Conservation (phyloP, 2,797 vertebrate species). For the Peromyscus nudipes region DNA sequence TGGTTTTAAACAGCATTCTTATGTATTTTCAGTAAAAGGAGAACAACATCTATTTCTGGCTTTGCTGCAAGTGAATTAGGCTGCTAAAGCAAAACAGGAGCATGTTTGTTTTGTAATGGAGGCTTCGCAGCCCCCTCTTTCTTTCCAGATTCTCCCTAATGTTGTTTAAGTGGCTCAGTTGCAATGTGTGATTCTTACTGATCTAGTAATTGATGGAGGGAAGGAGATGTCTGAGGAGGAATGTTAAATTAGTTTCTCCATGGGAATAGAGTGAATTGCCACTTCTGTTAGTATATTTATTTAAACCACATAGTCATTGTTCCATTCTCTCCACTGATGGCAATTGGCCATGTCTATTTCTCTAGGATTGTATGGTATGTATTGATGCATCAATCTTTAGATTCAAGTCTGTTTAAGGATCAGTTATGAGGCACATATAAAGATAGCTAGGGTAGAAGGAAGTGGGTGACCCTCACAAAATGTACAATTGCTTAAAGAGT, state of each 20-base stretch:
- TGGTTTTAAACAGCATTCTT: background rate
- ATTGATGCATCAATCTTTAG: conserved; percentile 10
- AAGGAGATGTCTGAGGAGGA: conserved; percentile 74
- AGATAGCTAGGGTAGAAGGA: background rate
- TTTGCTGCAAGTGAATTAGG: background rate
- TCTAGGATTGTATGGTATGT: conserved; percentile 8
- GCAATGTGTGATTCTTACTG: conserved; percentile 74
- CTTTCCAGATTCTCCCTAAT: background rate
- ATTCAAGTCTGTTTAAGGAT: background rate
- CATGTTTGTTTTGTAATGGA: background rate
- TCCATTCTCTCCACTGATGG: conserved; percentile 76
- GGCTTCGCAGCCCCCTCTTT: background rate
- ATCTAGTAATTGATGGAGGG: conserved; percentile 83
- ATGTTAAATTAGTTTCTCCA: conserved; percentile 82
- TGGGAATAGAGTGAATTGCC: conserved; percentile 78
- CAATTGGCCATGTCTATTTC: conserved; percentile 53
- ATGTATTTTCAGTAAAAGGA: conserved; percentile 11
- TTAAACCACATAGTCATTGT: conserved; percentile 78
- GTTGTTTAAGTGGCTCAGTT: conserved; percentile 65
- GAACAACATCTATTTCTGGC: background rate
- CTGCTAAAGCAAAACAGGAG: background rate
- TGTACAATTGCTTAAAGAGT: background rate
- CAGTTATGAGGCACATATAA: background rate
- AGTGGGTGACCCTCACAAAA: background rate
- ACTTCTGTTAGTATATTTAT: conserved; percentile 78